These are phyloP conservation scores for Tetraodon nigroviridis DNA, from an alignment of 2,113 vertebrate species.

Conservation along the genomic window DNA sequence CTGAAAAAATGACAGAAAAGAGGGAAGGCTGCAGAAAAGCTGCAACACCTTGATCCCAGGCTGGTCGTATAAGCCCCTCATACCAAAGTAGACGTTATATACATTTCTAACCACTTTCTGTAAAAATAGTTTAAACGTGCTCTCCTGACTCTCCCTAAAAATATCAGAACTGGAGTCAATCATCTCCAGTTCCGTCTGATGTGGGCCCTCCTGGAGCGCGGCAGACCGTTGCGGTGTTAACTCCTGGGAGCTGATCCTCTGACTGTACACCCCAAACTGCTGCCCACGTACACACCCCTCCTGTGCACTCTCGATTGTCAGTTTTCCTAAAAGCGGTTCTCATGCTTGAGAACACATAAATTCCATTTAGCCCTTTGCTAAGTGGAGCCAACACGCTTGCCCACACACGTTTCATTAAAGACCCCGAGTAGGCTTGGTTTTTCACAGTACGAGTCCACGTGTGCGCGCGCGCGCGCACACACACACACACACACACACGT, in stretches of 20 bases:
- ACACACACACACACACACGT: background rate
- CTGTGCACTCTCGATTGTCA: conserved; percentile 11
- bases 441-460: conserved; percentile 43
- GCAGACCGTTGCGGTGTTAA: conserved; percentile 38
- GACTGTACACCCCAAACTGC: conserved; percentile 46
- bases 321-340: conserved; percentile 57
- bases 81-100: background rate
- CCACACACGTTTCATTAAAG: conserved; percentile 57
- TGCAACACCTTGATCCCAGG: too few relatives aligned
- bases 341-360: conserved; percentile 58
- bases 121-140: too few relatives aligned
- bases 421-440: conserved; percentile 36
- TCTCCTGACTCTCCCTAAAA: too few relatives aligned
- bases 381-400: conserved; percentile 52
- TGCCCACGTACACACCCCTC: conserved; percentile 2
- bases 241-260: conserved; percentile 43
- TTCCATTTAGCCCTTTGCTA: conserved; percentile 44
- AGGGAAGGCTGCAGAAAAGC: too few relatives aligned
- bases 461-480: too few relatives aligned
- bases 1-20: too few relatives aligned
- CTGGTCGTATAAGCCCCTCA: too few relatives aligned
- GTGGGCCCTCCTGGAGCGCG: conserved; percentile 33
- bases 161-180: conserved; percentile 24
- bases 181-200: conserved; percentile 22
- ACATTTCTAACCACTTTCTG: conserved; percentile 26